Base-by-base conservation (phyloP, 2,888 invertebrate genomes). In the Emmelina monodactyla region DNA sequence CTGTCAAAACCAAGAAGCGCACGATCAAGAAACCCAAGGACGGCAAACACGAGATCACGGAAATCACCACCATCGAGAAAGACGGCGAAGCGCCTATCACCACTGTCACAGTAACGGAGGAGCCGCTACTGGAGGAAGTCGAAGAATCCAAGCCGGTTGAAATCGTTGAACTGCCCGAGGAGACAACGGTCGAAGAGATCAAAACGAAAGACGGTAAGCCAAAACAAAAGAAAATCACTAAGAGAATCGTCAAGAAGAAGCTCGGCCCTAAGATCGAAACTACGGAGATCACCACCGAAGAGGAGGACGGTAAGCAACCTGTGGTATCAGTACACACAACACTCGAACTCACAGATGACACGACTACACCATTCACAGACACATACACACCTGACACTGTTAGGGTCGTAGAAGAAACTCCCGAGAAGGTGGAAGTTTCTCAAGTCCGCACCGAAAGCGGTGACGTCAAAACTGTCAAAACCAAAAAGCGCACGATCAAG, bases 381-480 rank as follows among this genome's bases (percentile, higher is more conserved):
- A 19, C 19, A 19, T 19, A 19, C 19, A 19, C 19, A 19, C 19
- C 47, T 7, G 42, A 39, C 12, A 38, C 28, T 1, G 50, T 49
- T 0, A 33, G 38, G 3, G 29, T 45, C 0, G 10, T 44, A 19
- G 48, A 49, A 33, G 47, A 45, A 29, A 19, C 46, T 62, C 69
- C 73, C 28, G 65, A 70, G 46, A 53, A 66, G 41, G 59, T 73
- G 2, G 58, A 66, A 43, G 55, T 65, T 3, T 51, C 51, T 2
- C 55, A 43, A 37, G 50, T 57, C 3, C 43, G 48, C 22, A 58
- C 55, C 11, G 53, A 53, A 28, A 50, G 43, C 33, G 66, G 53
- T 28, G 43, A 44, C 22, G 34, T 43, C 1, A 37, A 39, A 9
- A 41, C 35, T 3, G 32, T 39, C 1, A 40, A 39, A 28, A 43